Conservation (phyloP, 2,888 invertebrate species). For the Drosophila sordidula region DNA sequence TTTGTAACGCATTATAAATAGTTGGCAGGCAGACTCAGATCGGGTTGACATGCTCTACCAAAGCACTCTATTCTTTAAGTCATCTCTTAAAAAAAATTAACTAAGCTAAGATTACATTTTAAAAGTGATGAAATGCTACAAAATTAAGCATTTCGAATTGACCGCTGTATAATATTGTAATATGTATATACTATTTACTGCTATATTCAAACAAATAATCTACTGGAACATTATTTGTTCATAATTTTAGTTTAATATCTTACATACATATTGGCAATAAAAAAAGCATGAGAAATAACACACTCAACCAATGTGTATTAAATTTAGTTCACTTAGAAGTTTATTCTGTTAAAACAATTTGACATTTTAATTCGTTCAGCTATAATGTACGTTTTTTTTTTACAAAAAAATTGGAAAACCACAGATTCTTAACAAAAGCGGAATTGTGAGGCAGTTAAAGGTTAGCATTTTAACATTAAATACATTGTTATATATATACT, state of each 20-base stretch:
- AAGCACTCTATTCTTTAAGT: constrained; percentile 68
- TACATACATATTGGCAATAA: constrained; percentile 57
- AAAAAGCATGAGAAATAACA: constrained; percentile 41
- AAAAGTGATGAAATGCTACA: constrained; percentile 55
- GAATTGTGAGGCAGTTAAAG: constrained; percentile 71
- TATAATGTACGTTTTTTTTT: constrained; percentile 21
- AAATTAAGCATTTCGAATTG: constrained; percentile 52
- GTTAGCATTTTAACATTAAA: constrained; percentile 75
- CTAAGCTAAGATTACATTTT: constrained; percentile 36
- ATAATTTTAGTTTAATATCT: constrained; percentile 37
- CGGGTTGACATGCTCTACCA: constrained; percentile 68
- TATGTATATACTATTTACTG: constrained; percentile 46
- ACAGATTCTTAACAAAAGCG: constrained; percentile 48
- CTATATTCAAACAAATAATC: constrained; percentile 41
- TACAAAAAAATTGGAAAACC: constrained; percentile 25
- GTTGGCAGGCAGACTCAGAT: constrained; percentile 55
- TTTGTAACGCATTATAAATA: constrained; percentile 45
- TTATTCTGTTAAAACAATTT: constrained; percentile 24
- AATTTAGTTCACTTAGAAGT: constrained; percentile 28
- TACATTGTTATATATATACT: constrained; percentile 68
- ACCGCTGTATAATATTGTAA: constrained; percentile 70
- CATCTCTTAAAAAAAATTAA: constrained; percentile 44
- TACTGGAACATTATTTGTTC: constrained; percentile 39
- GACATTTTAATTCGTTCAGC: constrained; percentile 18
- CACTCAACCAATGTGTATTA: constrained; percentile 30